phyloP scores from a whole-genome alignment of 2,888 invertebrate genomes.

The Aradus depressus region DNA sequence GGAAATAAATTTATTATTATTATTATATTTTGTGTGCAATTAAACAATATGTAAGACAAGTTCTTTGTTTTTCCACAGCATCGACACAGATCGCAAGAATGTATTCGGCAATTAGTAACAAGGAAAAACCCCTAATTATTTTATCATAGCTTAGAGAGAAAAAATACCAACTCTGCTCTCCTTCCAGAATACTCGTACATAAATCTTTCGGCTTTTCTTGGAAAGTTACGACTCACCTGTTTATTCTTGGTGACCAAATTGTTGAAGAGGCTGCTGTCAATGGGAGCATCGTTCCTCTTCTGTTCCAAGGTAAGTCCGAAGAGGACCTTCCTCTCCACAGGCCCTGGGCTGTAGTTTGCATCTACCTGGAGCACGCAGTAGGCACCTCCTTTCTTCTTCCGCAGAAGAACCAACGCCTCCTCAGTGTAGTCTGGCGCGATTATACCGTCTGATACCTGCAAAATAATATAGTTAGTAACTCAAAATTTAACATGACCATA shows the following conservation, averaged over 20 bases:
- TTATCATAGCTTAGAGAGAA: no score
- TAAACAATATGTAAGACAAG: no score
- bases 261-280: slow-evolving; percentile 61
- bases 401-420: slow-evolving; percentile 72
- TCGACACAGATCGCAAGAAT: no score
- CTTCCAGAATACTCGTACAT: no score
- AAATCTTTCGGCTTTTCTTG: no score
- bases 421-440: slow-evolving; percentile 84
- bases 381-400: slow-evolving; percentile 87
- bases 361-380: slow-evolving; percentile 92
- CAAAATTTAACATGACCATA: not conserved
- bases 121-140: no score
- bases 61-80: no score
- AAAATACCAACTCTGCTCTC: no score
- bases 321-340: slow-evolving; percentile 68
- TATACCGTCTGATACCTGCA: slow-evolving; percentile 93
- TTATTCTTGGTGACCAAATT: slow-evolving; percentile 69
- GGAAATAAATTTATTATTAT: no score
- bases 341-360: slow-evolving; percentile 65
- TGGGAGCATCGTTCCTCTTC: slow-evolving; percentile 76
- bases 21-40: no score
- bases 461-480: not conserved
- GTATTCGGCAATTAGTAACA: no score
- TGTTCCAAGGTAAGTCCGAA: slow-evolving; percentile 80
- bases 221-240: slow-evolving; percentile 31